Percentiles rank a stretch among this genome's conserved stretches.
Conservation (phyloP, 2,888 invertebrate species). For the Caenorhabditis zanzibari region DNA sequence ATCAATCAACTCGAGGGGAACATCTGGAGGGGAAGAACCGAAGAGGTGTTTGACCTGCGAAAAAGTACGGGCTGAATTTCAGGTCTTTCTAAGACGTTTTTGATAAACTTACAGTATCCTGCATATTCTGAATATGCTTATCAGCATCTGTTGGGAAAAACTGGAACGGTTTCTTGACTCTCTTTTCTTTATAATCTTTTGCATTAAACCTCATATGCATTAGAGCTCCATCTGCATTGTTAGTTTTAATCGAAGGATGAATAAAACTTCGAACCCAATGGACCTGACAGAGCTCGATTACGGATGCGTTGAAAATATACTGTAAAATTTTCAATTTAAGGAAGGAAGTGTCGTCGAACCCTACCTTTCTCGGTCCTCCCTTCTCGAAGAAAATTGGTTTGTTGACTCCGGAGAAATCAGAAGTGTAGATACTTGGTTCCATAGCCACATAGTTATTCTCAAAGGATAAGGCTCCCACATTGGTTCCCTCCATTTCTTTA, state of each 20-base stretch:
- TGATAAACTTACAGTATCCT: slow-evolving; percentile 7
- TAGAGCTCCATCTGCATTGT: slow-evolving; percentile 30
- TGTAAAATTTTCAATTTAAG: background rate
- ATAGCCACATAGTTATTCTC: slow-evolving; percentile 26
- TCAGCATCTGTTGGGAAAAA: slow-evolving; percentile 31
- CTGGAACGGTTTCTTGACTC: slow-evolving; percentile 3
- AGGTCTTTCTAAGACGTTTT: too few species aligned
- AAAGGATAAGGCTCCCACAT: slow-evolving; percentile 39
- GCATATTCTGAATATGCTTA: slow-evolving; percentile 28
- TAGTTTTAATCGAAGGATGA: background rate
- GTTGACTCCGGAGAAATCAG: slow-evolving; percentile 19
- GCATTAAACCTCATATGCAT: slow-evolving; percentile 30
- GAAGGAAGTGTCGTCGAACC: too few species aligned
- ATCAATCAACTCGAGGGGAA: slow-evolving; percentile 20
- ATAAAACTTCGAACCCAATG: slow-evolving; percentile 43
- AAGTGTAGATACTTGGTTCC: slow-evolving; percentile 39
- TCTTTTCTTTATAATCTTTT: slow-evolving; percentile 8
- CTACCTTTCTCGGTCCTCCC: slow-evolving; percentile 11
- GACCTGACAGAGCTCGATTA: slow-evolving; percentile 38
- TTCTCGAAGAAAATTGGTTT: slow-evolving; percentile 31
- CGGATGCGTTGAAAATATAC: slow-evolving; percentile 45
- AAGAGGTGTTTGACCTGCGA: slow-evolving; percentile 15
- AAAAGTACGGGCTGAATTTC: too few species aligned
- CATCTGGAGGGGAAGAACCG: slow-evolving; percentile 10
- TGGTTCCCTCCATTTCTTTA: slow-evolving; percentile 5